Conservation (phyloP, 2,797 vertebrate genomes). For the Hypotaenidia philippensis region DNA sequence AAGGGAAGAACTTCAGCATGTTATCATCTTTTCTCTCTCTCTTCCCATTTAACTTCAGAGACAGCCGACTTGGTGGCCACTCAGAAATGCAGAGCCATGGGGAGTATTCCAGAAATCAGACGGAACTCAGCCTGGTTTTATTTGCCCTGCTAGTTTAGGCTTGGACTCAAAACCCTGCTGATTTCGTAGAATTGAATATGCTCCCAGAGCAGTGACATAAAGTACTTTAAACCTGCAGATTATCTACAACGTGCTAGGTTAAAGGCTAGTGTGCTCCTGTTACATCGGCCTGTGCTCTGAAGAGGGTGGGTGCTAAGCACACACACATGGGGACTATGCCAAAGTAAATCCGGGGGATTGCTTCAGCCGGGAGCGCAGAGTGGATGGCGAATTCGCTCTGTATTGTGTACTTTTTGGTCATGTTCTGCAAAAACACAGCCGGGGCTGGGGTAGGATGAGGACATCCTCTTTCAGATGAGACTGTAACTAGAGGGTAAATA, state of each 20-base stretch:
- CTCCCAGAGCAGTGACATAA: constrained; percentile 23
- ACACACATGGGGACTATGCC: neutral
- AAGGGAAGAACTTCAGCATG: neutral
- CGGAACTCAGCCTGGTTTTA: fast-evolving
- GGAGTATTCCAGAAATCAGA: neutral
- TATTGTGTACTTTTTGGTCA: neutral
- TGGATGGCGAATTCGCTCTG: neutral
- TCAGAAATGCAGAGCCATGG: neutral
- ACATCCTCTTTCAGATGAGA: neutral
- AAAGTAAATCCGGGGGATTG: constrained; percentile 44
- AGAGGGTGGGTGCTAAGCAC: neutral
- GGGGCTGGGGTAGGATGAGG: neutral
- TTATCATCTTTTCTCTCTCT: neutral
- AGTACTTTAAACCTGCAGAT: constrained; percentile 22
- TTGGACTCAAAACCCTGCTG: neutral
- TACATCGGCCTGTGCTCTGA: neutral
- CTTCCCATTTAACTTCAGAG: neutral
- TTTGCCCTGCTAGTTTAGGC: neutral
- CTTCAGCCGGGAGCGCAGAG: neutral
- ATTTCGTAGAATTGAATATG: neutral
- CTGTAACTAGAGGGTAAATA: neutral
- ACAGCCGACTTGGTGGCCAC: neutral
- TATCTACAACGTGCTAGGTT: neutral
- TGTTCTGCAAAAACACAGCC: neutral
- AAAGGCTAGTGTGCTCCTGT: neutral